Percentiles rank a stretch among this genome's conserved stretches.
Evolutionary conservation across 2,888 invertebrate species (phyloP).

Genomic region (Physocephala rufipes): DNA sequence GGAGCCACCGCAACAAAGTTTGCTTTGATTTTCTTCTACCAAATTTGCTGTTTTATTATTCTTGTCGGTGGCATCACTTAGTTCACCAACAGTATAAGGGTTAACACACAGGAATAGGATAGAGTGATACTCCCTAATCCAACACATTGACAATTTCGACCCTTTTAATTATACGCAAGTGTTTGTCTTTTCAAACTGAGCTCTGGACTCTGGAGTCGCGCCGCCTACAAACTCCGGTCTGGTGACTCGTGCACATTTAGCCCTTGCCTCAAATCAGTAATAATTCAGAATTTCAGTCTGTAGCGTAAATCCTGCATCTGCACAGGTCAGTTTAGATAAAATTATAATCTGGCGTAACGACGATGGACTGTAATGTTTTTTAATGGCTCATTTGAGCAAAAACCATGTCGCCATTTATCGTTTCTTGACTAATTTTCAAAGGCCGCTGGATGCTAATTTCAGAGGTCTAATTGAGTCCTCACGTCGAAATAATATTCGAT

Average conservation of each 20-base stretch:
- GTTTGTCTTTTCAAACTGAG: slow-evolving; percentile 2
- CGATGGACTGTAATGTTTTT: slow-evolving; percentile 50
- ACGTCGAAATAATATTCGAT: background rate
- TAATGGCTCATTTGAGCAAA: slow-evolving; percentile 20
- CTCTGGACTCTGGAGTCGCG: no score
- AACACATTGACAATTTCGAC: slow-evolving; percentile 39
- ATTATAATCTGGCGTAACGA: slow-evolving; percentile 22
- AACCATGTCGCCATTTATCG: no score
- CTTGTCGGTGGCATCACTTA: no score
- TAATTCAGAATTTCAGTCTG: slow-evolving; percentile 47
- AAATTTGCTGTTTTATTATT: no score
- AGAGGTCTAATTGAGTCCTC: background rate
- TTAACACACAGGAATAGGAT: slow-evolving; percentile 29
- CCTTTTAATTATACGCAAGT: slow-evolving; percentile 21
- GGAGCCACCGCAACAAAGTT: no score
- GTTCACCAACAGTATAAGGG: slow-evolving; percentile 29
- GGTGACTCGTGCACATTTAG: background rate
- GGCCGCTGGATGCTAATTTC: no score
- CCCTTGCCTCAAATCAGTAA: slow-evolving; percentile 34
- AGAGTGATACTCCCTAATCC: slow-evolving; percentile 11
- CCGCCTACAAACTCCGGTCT: background rate
- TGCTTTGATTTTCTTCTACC: no score
- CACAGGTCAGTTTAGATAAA: slow-evolving; percentile 52
- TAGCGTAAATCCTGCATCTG: slow-evolving; percentile 58
- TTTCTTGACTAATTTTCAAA: no score